Percentiles rank a stretch among this genome's conserved stretches.
These are phyloP conservation scores for Drosophila melanocephala DNA, from an alignment of 2,888 invertebrate species.

Conservation along the genomic window DNA sequence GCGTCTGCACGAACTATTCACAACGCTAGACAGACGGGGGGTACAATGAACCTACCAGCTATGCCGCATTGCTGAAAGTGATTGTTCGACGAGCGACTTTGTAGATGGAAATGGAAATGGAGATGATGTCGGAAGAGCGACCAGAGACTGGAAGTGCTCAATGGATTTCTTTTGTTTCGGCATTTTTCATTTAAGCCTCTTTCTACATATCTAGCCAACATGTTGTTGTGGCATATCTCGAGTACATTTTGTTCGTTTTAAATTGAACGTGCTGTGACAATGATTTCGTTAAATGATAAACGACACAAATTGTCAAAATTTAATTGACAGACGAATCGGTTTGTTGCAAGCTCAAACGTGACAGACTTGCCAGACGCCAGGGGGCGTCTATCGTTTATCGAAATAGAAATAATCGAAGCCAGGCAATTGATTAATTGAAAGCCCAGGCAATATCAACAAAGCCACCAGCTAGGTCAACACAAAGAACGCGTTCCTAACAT, in stretches of 20 bases:
- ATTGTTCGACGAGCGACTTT: constrained; percentile 48
- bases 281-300: constrained; percentile 56
- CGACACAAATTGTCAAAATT: constrained; percentile 48
- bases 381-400: constrained; percentile 32
- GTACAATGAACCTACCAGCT: constrained; percentile 63
- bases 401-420: constrained; percentile 11
- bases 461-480: constrained; percentile 22
- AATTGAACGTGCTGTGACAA: constrained; percentile 50
- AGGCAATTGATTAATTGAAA: constrained; percentile 47
- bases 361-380: constrained; percentile 13
- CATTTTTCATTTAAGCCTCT: constrained; percentile 11
- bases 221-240: constrained; percentile 30
- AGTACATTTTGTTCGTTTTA: constrained; percentile 29
- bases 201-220: constrained; percentile 34
- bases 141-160: constrained; percentile 17
- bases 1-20: constrained; percentile 63
- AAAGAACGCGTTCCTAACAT: constrained; percentile 38
- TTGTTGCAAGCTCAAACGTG: constrained; percentile 41
- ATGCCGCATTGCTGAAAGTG: constrained; percentile 61
- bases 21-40: constrained; percentile 22
- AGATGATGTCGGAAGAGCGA: constrained; percentile 14
- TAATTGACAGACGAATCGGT: constrained; percentile 52
- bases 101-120: constrained; percentile 34
- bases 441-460: constrained; percentile 30
- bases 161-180: constrained; percentile 46